phyloP scores from a whole-genome alignment of 2,888 invertebrate species.

The Nomada fucata region DNA sequence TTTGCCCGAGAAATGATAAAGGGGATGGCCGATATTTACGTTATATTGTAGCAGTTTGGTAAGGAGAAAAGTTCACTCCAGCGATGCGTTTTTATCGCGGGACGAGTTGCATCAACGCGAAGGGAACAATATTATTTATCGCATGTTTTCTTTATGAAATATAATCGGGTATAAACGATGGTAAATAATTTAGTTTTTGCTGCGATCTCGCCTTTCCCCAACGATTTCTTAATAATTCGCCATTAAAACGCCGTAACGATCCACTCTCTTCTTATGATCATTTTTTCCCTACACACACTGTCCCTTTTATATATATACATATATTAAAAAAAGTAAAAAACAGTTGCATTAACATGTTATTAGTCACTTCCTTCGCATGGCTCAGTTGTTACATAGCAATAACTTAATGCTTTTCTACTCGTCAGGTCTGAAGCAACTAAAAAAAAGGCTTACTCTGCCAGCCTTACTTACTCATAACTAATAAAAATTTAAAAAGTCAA shows the following conservation, averaged over 20 bases:
- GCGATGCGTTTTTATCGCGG: background rate
- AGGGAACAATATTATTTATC: background rate
- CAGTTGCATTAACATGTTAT: no score
- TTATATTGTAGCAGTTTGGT: background rate
- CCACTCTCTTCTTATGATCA: background rate
- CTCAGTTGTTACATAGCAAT: no score
- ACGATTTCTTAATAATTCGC: slow-evolving; percentile 29
- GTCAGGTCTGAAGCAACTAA: no score
- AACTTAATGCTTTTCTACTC: no score
- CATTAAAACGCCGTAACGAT: background rate
- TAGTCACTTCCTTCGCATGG: no score
- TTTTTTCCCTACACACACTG: background rate
- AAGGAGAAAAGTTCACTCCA: background rate
- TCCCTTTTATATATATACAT: no score
- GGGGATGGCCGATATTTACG: no score
- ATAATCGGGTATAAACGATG: slow-evolving; percentile 5
- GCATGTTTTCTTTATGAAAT: background rate
- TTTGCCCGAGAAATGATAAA: background rate
- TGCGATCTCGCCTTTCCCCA: background rate
- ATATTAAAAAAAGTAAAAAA: no score
- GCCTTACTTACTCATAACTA: no score
- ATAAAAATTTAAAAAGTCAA: no score
- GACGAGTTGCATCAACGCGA: background rate
- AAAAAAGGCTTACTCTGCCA: no score
- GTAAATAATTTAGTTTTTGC: slow-evolving; percentile 1